phyloP scores from a whole-genome alignment of 2,113 vertebrate genomes.

The Neofelis nebulosa region DNA sequence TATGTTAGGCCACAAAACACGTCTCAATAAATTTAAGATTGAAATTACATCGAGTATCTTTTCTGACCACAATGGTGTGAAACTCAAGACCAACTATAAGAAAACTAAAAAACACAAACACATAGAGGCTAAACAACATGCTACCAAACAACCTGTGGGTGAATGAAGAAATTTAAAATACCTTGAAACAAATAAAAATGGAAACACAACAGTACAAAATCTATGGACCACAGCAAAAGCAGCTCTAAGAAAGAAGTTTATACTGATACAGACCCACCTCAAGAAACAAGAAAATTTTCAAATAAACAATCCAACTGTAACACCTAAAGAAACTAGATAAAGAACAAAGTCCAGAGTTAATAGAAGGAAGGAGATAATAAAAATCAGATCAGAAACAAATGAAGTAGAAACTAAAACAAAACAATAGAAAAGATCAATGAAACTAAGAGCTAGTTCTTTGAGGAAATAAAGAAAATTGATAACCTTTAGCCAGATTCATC shows the following conservation, averaged over 20 bases:
- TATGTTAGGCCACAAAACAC: background rate
- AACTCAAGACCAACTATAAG: background rate
- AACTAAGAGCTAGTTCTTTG: background rate
- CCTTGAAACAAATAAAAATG: background rate
- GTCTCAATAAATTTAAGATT: background rate
- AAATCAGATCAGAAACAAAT: background rate
- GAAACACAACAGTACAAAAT: background rate
- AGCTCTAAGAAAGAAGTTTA: background rate
- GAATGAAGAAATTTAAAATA: background rate
- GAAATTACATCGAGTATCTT: background rate
- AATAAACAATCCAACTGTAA: background rate
- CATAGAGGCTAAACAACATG: background rate
- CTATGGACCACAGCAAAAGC: background rate
- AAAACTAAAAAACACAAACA: background rate
- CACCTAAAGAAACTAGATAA: background rate
- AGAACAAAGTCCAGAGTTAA: background rate
- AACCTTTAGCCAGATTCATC: background rate
- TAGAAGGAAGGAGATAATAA: background rate
- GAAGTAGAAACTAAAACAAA: background rate
- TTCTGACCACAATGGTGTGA: background rate
- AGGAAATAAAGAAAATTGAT: background rate
- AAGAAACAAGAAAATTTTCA: background rate
- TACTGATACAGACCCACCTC: background rate
- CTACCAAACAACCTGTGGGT: background rate
- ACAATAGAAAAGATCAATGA: background rate